Base-by-base conservation (phyloP, 2,888 invertebrate genomes). In the Electrophaes corylata region DNA sequence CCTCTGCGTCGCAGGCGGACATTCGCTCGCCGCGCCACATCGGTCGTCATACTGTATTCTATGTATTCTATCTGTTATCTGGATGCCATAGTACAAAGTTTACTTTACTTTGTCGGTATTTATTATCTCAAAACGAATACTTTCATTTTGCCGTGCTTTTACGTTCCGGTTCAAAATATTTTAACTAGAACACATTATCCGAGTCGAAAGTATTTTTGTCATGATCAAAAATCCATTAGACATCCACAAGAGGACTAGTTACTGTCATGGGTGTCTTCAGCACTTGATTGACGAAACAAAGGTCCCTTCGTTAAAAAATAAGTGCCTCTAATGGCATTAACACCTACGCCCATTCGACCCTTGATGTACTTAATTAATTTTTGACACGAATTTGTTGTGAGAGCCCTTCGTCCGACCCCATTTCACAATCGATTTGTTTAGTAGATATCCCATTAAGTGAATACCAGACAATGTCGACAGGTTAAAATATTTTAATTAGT, bases 321-420 rank as follows among this genome's bases (percentile, higher is more conserved):
- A 61, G 60, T 56, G 51, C 50, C 31, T 58, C 53, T 67, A 60
- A 61, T 62, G 51, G 64, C 58, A 60, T 54, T 62, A 53, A 62
- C 57, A 67, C 67, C 68, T 66, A 65, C 61, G 59, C 62, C 60
- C 60, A 55, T 65, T 62, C 65, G 59, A 52, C 67, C 68, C 68
- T 73, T 73, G 75, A 74, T 74, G 71, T 71, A 75, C 69, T 77
- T 79, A 78, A 80, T 80, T 79, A 79, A 78, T 79, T 83, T 83
- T 81, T 81, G 81, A 82, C 82, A 75, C 74, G 74, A 76, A 76
- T 77, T 76, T 71, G 65, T 71, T 72, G 71, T 69, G 70, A 70
- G 72, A 71, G 67, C 69, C 69, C 70, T 62, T 60, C 62, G 67
- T 67, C 64, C 54, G 64, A 70, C 66, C 68, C 62, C 71, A 69